A percentile compares a stretch with the other conserved stretches of the same genome.
Evolutionary conservation across 2,113 vertebrate species (phyloP).

Genomic region (Camarhynchus parvulus): DNA sequence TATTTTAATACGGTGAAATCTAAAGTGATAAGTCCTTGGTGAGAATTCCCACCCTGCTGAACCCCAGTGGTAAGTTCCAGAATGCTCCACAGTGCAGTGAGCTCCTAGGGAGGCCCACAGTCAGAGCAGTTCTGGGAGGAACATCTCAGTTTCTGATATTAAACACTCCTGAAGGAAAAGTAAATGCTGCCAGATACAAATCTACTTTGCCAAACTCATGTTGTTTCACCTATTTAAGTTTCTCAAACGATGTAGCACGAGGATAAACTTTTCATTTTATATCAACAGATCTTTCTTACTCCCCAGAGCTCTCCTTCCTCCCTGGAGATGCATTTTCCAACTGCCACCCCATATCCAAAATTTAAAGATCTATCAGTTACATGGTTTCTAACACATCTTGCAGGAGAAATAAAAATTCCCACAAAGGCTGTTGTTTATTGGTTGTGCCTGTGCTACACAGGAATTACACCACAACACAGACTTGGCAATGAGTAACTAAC

Average conservation of each 20-base stretch:
- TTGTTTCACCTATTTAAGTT: background rate
- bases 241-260: rapidly evolving
- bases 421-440: background rate
- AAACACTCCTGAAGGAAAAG: background rate
- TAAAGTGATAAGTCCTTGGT: background rate
- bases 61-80: background rate
- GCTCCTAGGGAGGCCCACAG: background rate
- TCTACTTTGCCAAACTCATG: background rate
- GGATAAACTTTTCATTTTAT: background rate
- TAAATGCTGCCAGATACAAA: background rate
- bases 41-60: background rate
- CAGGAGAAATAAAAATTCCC: background rate
- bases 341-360: background rate
- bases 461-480: background rate
- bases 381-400: background rate
- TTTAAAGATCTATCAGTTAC: background rate
- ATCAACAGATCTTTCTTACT: background rate
- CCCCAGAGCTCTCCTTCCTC: background rate
- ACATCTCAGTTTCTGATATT: background rate
- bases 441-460: background rate
- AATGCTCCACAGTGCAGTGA: background rate
- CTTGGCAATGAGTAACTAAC: background rate
- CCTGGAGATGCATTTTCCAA: background rate
- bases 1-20: background rate
- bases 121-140: background rate